Conservation (phyloP, 2,888 invertebrate genomes). For the Hirtodrosophila duncani region DNA sequence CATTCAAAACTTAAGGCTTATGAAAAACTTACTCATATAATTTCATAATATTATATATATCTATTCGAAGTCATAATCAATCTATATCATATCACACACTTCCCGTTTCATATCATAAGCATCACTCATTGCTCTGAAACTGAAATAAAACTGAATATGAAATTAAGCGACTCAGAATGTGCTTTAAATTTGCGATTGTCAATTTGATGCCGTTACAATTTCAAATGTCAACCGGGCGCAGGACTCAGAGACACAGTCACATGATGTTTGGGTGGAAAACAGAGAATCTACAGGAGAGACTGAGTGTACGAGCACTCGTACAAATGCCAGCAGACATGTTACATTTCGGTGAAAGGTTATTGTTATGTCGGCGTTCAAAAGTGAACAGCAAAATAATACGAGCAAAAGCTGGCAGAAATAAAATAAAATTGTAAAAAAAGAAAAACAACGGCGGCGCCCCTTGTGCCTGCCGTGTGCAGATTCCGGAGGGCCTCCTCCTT, state of each 20-base stretch:
- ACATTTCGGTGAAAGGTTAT: conserved; percentile 66
- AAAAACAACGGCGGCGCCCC: conserved; percentile 35
- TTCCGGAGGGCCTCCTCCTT: not conserved
- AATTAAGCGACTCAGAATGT: too few species aligned
- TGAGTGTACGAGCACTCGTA: conserved; percentile 37
- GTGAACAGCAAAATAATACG: conserved; percentile 42
- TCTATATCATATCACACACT: too few species aligned
- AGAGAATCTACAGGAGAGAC: not conserved
- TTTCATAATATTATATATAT: too few species aligned
- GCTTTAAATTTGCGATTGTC: not conserved
- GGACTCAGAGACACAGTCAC: conserved; percentile 4
- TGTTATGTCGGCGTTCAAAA: conserved; percentile 55
- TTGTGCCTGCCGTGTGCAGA: not conserved
- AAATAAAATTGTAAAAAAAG: too few species aligned
- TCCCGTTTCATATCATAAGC: too few species aligned
- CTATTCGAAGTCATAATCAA: too few species aligned
- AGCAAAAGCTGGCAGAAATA: conserved; percentile 23
- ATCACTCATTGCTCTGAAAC: too few species aligned
- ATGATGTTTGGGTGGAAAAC: not conserved
- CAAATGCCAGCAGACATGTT: conserved; percentile 69
- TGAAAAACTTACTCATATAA: too few species aligned
- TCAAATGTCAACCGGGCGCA: too few species aligned
- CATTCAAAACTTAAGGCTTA: too few species aligned
- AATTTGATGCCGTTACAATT: conserved; percentile 17
- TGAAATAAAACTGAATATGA: too few species aligned